These are phyloP conservation scores for Copsychus sechellarum DNA, from an alignment of 2,113 vertebrate species.

Conservation along the genomic window DNA sequence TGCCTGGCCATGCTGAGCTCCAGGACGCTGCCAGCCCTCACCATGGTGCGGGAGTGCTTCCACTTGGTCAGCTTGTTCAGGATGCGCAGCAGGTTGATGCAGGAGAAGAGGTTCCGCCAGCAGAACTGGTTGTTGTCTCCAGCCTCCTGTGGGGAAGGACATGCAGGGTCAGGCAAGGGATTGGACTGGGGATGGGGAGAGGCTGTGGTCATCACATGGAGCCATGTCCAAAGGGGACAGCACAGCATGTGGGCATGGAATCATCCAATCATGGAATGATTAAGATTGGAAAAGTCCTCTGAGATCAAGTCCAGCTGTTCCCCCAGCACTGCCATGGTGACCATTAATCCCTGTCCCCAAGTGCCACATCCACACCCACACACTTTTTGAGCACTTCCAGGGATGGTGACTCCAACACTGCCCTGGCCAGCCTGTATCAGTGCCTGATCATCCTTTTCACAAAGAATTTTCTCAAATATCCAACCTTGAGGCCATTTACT, in stretches of 20 bases:
- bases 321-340: background rate
- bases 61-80: constrained; percentile 98
- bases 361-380: background rate
- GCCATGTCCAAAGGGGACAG: background rate
- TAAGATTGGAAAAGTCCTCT: background rate
- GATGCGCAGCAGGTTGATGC: constrained; percentile 95
- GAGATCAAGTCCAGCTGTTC: background rate
- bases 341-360: too few relatives aligned
- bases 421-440: background rate
- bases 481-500: background rate
- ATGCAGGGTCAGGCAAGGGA: background rate
- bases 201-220: background rate
- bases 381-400: background rate
- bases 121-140: constrained; percentile 99
- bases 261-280: accelerated
- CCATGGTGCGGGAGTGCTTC: constrained; percentile 99
- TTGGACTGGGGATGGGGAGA: accelerated
- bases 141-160: constrained; percentile 81
- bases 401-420: background rate
- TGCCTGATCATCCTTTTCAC: background rate
- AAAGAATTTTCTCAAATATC: background rate
- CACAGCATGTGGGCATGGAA: background rate
- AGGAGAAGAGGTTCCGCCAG: constrained; percentile 98
- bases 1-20: background rate
- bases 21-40: constrained; percentile 12